These are phyloP conservation scores for Prochilodus magdalenae DNA, from an alignment of 2,113 vertebrate species.

Conservation along the genomic window DNA sequence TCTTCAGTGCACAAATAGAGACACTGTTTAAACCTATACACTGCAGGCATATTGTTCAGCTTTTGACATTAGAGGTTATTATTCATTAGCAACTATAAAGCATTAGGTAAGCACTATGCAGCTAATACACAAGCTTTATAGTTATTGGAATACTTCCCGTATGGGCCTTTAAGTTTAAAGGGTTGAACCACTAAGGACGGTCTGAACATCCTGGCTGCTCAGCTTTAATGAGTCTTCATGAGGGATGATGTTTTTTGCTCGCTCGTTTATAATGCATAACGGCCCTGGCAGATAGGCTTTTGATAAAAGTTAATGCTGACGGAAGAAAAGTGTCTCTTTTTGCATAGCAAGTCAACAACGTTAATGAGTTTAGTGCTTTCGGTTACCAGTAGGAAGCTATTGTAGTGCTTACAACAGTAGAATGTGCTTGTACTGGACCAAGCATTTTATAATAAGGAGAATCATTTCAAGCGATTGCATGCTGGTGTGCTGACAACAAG, in stretches of 20 bases:
- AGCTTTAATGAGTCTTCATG: conserved; percentile 31
- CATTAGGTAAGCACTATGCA: too few species aligned
- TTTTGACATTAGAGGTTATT: too few species aligned
- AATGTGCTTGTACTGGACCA: background rate
- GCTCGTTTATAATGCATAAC: conserved; percentile 45
- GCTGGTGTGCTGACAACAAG: background rate
- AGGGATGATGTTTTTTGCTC: conserved; percentile 29
- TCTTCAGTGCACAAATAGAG: background rate
- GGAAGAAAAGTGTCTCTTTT: conserved; percentile 41
- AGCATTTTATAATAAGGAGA: background rate
- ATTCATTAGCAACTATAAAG: too few species aligned
- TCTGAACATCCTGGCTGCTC: background rate
- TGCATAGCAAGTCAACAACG: conserved; percentile 54
- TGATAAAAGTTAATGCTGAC: conserved; percentile 9
- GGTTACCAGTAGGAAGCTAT: conserved; percentile 15
- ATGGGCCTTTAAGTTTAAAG: too few species aligned
- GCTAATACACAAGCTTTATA: too few species aligned
- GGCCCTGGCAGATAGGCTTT: conserved; percentile 13
- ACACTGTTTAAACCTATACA: background rate
- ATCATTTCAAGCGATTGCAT: background rate
- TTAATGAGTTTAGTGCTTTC: conserved; percentile 32
- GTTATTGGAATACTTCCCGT: too few species aligned
- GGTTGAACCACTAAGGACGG: background rate
- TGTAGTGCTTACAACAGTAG: conserved; percentile 20
- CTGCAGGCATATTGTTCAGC: too few species aligned